A percentile compares a stretch with the other conserved stretches of the same genome.
Conservation (phyloP, 2,797 vertebrate genomes). For the Halcyon smyrnensis region DNA sequence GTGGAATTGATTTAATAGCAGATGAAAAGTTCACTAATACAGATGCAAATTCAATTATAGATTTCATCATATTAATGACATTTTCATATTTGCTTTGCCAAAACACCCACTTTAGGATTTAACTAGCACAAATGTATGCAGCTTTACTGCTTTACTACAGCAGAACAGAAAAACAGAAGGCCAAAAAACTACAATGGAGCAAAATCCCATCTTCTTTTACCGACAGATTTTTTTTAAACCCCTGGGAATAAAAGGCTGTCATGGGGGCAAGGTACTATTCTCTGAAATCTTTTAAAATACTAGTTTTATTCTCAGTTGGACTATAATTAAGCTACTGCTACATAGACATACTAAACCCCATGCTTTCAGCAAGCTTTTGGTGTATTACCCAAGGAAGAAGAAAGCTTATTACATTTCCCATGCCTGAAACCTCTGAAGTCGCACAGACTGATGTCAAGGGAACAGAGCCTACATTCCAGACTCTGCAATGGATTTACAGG, state of each 20-base stretch:
- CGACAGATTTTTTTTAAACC: neutral
- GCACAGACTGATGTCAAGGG: neutral
- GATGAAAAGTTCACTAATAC: neutral
- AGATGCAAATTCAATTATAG: neutral
- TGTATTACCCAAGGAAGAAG: neutral
- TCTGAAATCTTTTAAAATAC: neutral
- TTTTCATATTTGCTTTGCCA: neutral
- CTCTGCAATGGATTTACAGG: neutral
- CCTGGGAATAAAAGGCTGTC: neutral
- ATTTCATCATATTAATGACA: neutral
- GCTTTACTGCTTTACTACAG: neutral
- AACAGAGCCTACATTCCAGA: neutral
- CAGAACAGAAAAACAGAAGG: neutral
- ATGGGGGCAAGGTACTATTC: neutral
- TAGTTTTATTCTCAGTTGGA: neutral
- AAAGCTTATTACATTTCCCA: neutral
- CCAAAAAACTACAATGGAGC: neutral
- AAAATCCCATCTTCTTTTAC: neutral
- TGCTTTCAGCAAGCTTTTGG: neutral
- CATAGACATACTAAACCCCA: neutral
- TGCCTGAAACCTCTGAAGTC: neutral
- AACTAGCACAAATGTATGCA: neutral
- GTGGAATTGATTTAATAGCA: neutral
- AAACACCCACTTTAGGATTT: neutral
- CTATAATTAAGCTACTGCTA: neutral